Base-by-base conservation (phyloP, 2,888 invertebrate species). In the Drosophila demipolita region DNA sequence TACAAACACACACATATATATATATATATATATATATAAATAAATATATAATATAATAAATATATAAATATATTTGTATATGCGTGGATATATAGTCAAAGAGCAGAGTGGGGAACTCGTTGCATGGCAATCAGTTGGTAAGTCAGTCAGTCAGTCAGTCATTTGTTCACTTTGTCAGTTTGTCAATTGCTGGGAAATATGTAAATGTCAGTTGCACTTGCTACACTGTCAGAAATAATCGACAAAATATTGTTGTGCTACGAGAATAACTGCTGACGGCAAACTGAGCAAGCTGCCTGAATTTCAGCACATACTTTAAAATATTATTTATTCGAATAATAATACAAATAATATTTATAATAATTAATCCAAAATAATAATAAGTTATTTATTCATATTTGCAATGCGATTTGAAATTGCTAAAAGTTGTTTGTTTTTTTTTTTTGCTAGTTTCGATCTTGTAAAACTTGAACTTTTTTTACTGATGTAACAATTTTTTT, bases 71-170 rank as follows among this genome's bases (percentile, higher is more conserved):
- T 7, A 20, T 1, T 1, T 45, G n/a, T 2, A 3, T 23, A 20
- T 12, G 6, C 0, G 6, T 42, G 5, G 29, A 20, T 71, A 58
- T 73, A 73, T 68, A 84, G 78, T 81, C 84, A 84, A 60, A 65
- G 54, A 58, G 53, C 70, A 76, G 71, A 69, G 68, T 69, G 86
- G 68, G 64, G 49, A 70, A 42, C 74, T 72, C 66, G 65, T 36
- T 60, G 40, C 66, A 72, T 40, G 49, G 74, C 84, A 78, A 78
- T 78, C 80, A 76, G 72, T 61, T 74, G 50, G 61, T 79, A 75
- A 71, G 29, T 29, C 29, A 29, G 29, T 29, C 79, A 57, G 63
- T 67, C 62, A 55, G 67, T 67, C 72, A 57, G 29, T 75, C 71
- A 71, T 64, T 70, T 61, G 33, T n/a, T 59, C 65, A 53, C 32